Percentiles rank a stretch among this genome's conserved stretches.
phyloP scores from a whole-genome alignment of 2,888 invertebrate species.

The Conus canariensis region DNA sequence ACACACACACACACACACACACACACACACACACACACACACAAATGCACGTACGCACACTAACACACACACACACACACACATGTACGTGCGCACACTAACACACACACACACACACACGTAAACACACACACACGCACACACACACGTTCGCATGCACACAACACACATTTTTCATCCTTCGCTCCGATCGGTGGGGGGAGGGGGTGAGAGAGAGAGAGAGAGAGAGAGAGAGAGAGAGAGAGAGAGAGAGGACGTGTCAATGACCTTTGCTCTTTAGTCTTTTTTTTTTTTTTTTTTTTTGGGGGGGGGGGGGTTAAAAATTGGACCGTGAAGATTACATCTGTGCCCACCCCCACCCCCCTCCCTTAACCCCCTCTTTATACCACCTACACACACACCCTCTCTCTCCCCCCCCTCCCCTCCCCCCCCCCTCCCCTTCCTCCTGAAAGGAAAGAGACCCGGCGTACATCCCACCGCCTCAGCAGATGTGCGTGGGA shows the following conservation, averaged over 20 bases:
- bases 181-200: too few relatives aligned
- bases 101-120: background rate
- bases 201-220: background rate
- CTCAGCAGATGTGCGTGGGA: conserved; percentile 13
- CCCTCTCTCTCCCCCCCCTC: background rate
- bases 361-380: background rate
- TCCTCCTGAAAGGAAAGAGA: background rate
- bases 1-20: background rate
- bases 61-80: too few relatives aligned
- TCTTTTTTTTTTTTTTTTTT: background rate
- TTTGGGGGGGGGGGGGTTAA: too few relatives aligned
- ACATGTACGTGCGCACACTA: too few relatives aligned
- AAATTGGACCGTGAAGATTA: too few relatives aligned
- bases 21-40: background rate
- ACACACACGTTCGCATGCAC: too few relatives aligned
- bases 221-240: background rate
- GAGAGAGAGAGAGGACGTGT: background rate
- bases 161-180: too few relatives aligned
- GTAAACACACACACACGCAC: background rate
- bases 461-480: background rate
- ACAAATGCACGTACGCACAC: background rate
- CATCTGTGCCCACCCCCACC: background rate
- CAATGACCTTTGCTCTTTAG: background rate
- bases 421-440: background rate
- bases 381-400: background rate